Percentiles rank a stretch among this genome's conserved stretches.
These are phyloP conservation scores for Limnephilus lunatus DNA, from an alignment of 2,888 invertebrate species.

Conservation along the genomic window DNA sequence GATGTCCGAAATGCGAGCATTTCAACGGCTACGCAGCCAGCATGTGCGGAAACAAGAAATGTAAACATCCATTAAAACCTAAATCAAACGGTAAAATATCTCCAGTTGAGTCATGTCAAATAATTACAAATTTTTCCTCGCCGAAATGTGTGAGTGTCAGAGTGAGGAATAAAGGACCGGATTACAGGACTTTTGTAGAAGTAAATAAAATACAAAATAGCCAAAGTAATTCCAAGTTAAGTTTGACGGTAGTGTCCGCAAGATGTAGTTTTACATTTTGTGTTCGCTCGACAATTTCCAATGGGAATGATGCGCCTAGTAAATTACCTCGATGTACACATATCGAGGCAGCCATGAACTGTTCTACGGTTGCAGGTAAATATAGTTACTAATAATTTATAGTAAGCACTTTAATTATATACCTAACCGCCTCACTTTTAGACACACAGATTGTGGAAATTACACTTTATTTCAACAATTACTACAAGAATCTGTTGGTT, in stretches of 20 bases:
- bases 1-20: conserved; percentile 86
- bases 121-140: conserved; percentile 80
- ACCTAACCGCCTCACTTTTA: too few relatives aligned
- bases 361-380: conserved; percentile 76
- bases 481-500: too few relatives aligned
- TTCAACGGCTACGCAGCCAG: conserved; percentile 87
- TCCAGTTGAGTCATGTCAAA: conserved; percentile 67
- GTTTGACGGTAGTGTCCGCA: conserved; percentile 67
- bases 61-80: conserved; percentile 71
- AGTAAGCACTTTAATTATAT: too few relatives aligned
- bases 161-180: conserved; percentile 82
- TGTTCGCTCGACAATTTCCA: background rate
- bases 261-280: conserved; percentile 17
- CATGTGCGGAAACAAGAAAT: conserved; percentile 84
- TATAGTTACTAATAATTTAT: background rate
- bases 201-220: conserved; percentile 70
- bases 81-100: conserved; percentile 62
- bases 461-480: too few relatives aligned
- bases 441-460: too few relatives aligned
- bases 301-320: background rate
- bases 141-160: conserved; percentile 82
- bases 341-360: conserved; percentile 81
- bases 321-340: conserved; percentile 76
- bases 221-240: conserved; percentile 70
- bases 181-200: conserved; percentile 86